Conservation (phyloP, 2,888 invertebrate species). For the Acholoe squamosa region DNA sequence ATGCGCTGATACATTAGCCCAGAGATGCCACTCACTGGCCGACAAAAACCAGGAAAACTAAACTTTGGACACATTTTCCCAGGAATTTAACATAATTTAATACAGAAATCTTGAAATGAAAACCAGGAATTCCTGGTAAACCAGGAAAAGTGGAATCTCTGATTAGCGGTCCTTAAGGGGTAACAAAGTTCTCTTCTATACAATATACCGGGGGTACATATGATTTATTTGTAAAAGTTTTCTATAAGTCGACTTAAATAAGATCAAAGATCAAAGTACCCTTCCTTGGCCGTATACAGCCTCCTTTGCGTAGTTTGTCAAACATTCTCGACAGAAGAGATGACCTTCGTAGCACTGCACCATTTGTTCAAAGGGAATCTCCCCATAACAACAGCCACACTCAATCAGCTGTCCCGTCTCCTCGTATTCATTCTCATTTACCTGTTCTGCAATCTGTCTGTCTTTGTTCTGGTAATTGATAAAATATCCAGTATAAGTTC, state of each 20-base stretch:
- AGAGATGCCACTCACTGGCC: too few relatives aligned
- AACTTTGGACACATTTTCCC: too few relatives aligned
- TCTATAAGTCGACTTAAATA: background rate
- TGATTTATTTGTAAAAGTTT: background rate
- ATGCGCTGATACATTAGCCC: too few relatives aligned
- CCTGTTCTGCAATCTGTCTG: constrained; percentile 70
- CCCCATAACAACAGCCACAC: constrained; percentile 79
- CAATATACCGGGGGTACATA: constrained; percentile 10
- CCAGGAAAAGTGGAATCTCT: too few relatives aligned
- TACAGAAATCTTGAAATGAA: too few relatives aligned
- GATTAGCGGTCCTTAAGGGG: too few relatives aligned
- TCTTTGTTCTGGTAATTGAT: constrained; percentile 71
- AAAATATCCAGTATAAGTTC: too few relatives aligned
- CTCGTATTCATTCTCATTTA: constrained; percentile 75
- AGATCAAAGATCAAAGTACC: constrained; percentile 22
- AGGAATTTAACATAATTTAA: too few relatives aligned
- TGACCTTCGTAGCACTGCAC: constrained; percentile 80
- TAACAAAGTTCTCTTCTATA: too few relatives aligned
- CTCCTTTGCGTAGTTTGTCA: constrained; percentile 70
- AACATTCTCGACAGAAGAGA: constrained; percentile 79
- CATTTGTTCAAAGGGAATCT: constrained; percentile 77
- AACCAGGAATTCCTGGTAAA: too few relatives aligned
- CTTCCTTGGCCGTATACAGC: constrained; percentile 67
- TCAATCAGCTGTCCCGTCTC: constrained; percentile 76
- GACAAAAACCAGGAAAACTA: too few relatives aligned